Evolutionary conservation across 64 coral and sea anemone genomes (phyloP).

Genomic region (Pocillopora damicornis): DNA sequence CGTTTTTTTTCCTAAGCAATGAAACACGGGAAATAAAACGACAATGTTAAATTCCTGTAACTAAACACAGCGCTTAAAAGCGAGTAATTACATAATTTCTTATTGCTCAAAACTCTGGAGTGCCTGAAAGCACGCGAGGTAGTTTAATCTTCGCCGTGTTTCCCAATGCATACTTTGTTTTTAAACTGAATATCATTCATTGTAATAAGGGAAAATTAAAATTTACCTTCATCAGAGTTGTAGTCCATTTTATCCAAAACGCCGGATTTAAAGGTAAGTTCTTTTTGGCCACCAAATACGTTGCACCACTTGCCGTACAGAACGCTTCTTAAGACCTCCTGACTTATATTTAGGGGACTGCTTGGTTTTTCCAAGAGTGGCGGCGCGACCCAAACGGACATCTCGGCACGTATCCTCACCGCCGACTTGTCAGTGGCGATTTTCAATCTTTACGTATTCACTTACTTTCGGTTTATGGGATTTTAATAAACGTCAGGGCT

Average conservation of each 20-base stretch:
- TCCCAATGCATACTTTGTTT: slow-evolving; percentile 6
- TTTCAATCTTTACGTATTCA: slow-evolving; percentile 44
- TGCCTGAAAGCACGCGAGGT: slow-evolving; percentile 7
- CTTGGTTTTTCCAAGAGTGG: slow-evolving; percentile 44
- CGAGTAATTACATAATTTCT: slow-evolving; percentile 53
- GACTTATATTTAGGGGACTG: slow-evolving; percentile 81
- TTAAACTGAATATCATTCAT: slow-evolving; percentile 11
- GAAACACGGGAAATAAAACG: slow-evolving; percentile 17
- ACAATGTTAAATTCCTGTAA: slow-evolving; percentile 13
- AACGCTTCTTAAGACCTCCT: slow-evolving; percentile 95
- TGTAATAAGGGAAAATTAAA: slow-evolving; percentile 13
- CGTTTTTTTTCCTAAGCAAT: neutral
- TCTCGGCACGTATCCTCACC: slow-evolving; percentile 23
- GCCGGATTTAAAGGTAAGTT: slow-evolving; percentile 92
- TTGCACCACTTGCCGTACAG: slow-evolving; percentile 99
- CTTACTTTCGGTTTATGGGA: slow-evolving; percentile 52
- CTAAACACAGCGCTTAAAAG: slow-evolving; percentile 41
- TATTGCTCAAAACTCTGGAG: slow-evolving; percentile 23
- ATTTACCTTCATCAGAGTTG: slow-evolving; percentile 88
- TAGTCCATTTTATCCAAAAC: slow-evolving; percentile 89
- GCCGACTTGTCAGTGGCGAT: neutral
- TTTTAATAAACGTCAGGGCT: slow-evolving; percentile 60
- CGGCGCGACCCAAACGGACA: slow-evolving; percentile 37
- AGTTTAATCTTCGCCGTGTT: neutral
- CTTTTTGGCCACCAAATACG: slow-evolving; percentile 93